Conservation (phyloP, 2,113 vertebrate genomes). For the Brachyistius frenatus region DNA sequence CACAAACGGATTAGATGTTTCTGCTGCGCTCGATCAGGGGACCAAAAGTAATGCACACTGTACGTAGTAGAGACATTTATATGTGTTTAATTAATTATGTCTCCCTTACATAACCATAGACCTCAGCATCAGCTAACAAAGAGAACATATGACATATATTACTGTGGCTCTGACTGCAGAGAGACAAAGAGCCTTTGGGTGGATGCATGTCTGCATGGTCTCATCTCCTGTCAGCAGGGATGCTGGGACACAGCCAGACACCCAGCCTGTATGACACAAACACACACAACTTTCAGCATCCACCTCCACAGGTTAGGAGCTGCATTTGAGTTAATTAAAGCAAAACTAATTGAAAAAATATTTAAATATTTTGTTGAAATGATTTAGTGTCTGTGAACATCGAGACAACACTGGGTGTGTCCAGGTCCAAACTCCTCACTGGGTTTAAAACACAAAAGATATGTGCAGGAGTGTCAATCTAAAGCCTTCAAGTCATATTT, state of each 20-base stretch:
- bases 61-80: neutral
- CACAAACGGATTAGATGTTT: slow-evolving; percentile 1
- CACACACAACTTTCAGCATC: neutral
- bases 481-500: neutral
- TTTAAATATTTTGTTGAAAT: no score
- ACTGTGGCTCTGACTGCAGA: slow-evolving; percentile 35
- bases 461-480: neutral
- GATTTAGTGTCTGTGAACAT: neutral
- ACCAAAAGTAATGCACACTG: no score
- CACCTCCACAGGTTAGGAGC: slow-evolving; percentile 8
- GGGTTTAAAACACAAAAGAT: neutral
- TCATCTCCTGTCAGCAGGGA: slow-evolving; percentile 52
- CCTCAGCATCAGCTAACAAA: neutral
- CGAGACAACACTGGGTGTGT: slow-evolving; percentile 59
- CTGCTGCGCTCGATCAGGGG: neutral
- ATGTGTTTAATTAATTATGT: slow-evolving; percentile 17
- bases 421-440: slow-evolving; percentile 15
- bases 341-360: neutral
- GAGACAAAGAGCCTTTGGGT: slow-evolving; percentile 43
- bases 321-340: neutral
- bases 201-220: neutral
- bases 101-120: slow-evolving; percentile 34
- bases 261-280: neutral
- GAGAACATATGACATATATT: neutral
- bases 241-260: slow-evolving; percentile 45